phyloP scores from a whole-genome alignment of 1,140 invertebrate genomes.

The Eurytemora carolleeae region DNA sequence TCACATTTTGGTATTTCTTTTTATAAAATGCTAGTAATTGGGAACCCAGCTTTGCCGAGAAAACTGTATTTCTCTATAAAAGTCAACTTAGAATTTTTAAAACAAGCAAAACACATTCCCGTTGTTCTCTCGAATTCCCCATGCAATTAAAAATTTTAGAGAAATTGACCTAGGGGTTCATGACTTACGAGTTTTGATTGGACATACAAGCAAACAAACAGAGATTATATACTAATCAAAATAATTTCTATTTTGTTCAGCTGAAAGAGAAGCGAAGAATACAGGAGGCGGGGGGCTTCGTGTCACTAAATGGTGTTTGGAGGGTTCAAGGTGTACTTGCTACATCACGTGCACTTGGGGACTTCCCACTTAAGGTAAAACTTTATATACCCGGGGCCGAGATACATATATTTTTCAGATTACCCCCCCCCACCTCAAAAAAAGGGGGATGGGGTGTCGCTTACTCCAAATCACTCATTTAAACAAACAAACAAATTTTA shows the following conservation, averaged over 20 bases:
- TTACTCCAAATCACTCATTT: too few relatives aligned
- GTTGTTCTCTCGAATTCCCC: slow-evolving; percentile 2
- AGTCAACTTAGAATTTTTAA: slow-evolving; percentile 7
- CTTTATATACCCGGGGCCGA: too few relatives aligned
- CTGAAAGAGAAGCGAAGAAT: slow-evolving; percentile 65
- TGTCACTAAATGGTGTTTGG: slow-evolving; percentile 90
- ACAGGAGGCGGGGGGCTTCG: slow-evolving; percentile 73
- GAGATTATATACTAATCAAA: slow-evolving; percentile 17
- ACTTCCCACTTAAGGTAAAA: slow-evolving; percentile 82
- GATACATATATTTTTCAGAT: too few relatives aligned
- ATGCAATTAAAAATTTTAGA: background rate
- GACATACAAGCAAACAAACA: background rate
- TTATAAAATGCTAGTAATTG: too few relatives aligned
- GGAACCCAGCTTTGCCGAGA: too few relatives aligned
- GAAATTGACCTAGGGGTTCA: background rate
- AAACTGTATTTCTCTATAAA: too few relatives aligned
- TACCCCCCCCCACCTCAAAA: too few relatives aligned
- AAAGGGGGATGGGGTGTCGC: too few relatives aligned
- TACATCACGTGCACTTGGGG: slow-evolving; percentile 77
- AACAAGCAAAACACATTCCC: background rate
- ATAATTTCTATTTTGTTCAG: slow-evolving; percentile 26
- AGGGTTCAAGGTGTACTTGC: slow-evolving; percentile 84
- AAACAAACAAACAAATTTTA: too few relatives aligned
- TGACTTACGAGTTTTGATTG: background rate
- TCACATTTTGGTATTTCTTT: too few relatives aligned